Base-by-base conservation (phyloP, 2,113 vertebrate genomes). In the Sebastes fasciatus region DNA sequence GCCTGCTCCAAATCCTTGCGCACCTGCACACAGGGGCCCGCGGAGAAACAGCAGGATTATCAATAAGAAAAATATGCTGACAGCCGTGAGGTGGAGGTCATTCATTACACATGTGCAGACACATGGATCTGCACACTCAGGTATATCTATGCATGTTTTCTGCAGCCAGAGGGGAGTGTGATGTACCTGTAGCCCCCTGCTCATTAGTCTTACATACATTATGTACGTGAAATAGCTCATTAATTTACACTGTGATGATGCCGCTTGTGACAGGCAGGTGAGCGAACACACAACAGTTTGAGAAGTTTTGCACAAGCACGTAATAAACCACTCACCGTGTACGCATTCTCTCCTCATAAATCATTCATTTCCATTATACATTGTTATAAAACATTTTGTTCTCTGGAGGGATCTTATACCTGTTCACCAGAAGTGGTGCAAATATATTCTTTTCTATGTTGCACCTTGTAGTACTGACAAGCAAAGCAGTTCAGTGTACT, bases 21-120 rank as follows among this genome's bases (percentile, higher is more conserved):
- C 83, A 77, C 68, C 80, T 68, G 75, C 83, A 77, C 23, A 42
- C 52, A 5, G 26, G n/a, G 9, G 51, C 42, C 74, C 19, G 48
- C 8, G 46, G 64, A 81, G 66, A 82, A 76, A 52, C 73, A 57
- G 40, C 45, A 72, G 72, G 79, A 88, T 89, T 86, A 87, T 79
- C 85, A 90, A 88, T 81, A 48, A 83, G 67, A 86, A 65, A 88
- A 84, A 79, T n/a, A 74, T 65, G 75, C 78, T 77, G 82, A 85
- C 69, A 86, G 67, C 79, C 54, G 0, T 10, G 67, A 76, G 78
- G 69, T 51, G 57, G 79, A 86, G 85, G 84, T 79, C 76, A 73
- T 91, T 80, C 21, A 55, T 90, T 66, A 68, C 73, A 80, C 19
- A 19, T 42, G 13, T 58, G 17, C 12, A 82, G n/a, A 70, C 43